phyloP scores from a whole-genome alignment of 2,797 vertebrate genomes.

The Brachyalestes nurse region DNA sequence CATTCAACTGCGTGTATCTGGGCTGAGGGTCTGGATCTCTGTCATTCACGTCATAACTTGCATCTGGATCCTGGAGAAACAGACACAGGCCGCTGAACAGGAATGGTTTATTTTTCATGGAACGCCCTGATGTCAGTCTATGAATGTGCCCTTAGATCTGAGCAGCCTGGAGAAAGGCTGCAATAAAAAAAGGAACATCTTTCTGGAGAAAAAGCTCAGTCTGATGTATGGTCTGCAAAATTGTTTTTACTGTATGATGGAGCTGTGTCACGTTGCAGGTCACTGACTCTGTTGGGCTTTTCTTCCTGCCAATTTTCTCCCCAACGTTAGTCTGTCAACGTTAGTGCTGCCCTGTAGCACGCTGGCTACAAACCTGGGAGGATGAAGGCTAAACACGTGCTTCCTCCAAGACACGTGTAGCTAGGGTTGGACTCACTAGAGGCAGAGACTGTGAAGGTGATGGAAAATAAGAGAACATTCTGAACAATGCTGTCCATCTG shows the following conservation, averaged over 20 bases:
- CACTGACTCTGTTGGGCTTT: not conserved
- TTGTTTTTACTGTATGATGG: conserved; percentile 6
- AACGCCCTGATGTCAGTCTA: not conserved
- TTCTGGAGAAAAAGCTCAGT: not conserved
- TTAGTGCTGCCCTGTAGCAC: not conserved
- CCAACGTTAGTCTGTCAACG: not conserved
- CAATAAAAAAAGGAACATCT: not conserved
- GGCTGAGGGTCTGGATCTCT: conserved; percentile 95
- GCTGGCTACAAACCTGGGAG: not conserved
- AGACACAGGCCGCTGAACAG: conserved; percentile 34
- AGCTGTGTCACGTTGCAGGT: not conserved
- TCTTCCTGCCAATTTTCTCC: not conserved
- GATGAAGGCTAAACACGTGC: not conserved
- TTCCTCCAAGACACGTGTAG: not conserved
- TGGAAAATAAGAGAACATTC: not conserved
- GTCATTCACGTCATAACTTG: conserved; percentile 97
- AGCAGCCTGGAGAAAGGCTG: not conserved
- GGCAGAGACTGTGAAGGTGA: not conserved
- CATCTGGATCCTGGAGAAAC: conserved; percentile 85
- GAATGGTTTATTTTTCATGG: conserved; percentile 2
- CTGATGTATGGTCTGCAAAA: not conserved
- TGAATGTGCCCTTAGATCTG: not conserved
- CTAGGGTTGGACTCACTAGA: not conserved
- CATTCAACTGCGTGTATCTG: conserved; percentile 96
- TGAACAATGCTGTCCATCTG: not conserved